Base-by-base conservation (phyloP, 2,797 vertebrate species). In the Amblyopsis hoosieri region DNA sequence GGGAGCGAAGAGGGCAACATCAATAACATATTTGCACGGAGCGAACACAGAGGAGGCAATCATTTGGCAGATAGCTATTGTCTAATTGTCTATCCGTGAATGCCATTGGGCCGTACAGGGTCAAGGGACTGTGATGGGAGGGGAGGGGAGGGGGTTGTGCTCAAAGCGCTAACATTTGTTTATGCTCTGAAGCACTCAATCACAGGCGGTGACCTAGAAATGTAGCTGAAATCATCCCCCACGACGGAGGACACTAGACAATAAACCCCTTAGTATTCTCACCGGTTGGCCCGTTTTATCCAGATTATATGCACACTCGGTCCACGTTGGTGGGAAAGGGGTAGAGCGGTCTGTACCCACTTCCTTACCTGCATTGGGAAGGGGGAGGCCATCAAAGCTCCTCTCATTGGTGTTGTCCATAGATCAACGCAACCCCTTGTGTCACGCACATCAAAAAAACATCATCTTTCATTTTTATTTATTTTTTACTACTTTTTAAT, bases 141-240 rank as follows among this genome's bases (percentile, higher is more conserved):
- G 51, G 55, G 17, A 12, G 49, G 37, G 45, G 59, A 1, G 23
- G 46, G 60, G 56, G 51, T 58, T 73, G 23, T 23, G 3, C 67
- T 52, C 56, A 46, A 54, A 49, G 71, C 54, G 57, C 60, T 66
- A 59, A 71, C 71, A 74, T 73, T 80, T 69, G 75, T 87, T 81
- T 77, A 76, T 14, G 66, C 81, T 75, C 80, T 72, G 64, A 77
- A 75, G 71, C 74, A 42, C 76, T 73, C 71, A 45, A 77, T 72
- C 68, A 62, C 74, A 71, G 64, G 74, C 80, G 63, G 64, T 84
- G 82, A 87, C 85, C 82, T 79, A 84, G 80, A 87, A 84, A 84
- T 80, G 71, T 71, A 17, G 67, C 67, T 74, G 74, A 72, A 82
- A 75, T 78, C 57, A 73, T 78, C 62, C 51, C 37, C 61, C 60